Evolutionary conservation across 2,888 invertebrate genomes (phyloP), one percentile per base, ranked within the genome.

Genomic region (Tipula confusa): DNA sequence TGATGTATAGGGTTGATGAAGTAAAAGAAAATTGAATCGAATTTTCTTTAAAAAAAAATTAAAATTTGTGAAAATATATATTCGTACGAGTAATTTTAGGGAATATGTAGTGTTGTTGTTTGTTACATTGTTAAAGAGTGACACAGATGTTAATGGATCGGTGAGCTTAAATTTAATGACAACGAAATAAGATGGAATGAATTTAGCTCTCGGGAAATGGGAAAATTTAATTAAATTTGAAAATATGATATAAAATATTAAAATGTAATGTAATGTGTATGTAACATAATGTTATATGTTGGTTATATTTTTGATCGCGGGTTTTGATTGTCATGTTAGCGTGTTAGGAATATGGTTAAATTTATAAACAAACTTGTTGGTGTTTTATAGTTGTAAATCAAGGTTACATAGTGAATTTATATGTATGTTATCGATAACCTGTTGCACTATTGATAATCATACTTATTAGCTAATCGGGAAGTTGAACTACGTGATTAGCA

Each of bases 81-180:
- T n/a, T n/a, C 64, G 9, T 24, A 64, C 64, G 64, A 13, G 4
- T 24, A 24, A 24, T 9, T 43, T 43, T 4, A 43, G 43, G 15
- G 15, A 43, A 33, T n/a, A n/a, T 33, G 6, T 33, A 64, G 64
- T 64, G 64, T 24, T 64, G 15, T 43, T 43, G 43, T 15, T n/a
- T 43, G 43, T 43, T 43, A 64, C 9, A 64, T 64, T 64, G 24
- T 64, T 64, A 64, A 64, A 64, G 64, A 64, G 64, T 64, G 64
- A 64, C 64, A 64, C 64, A 64, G 64, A 64, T 64, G 64, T 64
- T 64, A 64, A 64, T 64, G 64, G 64, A 64, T 64, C 64, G 64
- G 64, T 64, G 64, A 64, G 64, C 64, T 64, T 64, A 64, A 64
- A 64, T 64, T 24, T 64, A 64, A 64, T 64, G 64, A 64, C 64